phyloP scores from a whole-genome alignment of 2,888 invertebrate genomes.

The Xestia sexstrigata region DNA sequence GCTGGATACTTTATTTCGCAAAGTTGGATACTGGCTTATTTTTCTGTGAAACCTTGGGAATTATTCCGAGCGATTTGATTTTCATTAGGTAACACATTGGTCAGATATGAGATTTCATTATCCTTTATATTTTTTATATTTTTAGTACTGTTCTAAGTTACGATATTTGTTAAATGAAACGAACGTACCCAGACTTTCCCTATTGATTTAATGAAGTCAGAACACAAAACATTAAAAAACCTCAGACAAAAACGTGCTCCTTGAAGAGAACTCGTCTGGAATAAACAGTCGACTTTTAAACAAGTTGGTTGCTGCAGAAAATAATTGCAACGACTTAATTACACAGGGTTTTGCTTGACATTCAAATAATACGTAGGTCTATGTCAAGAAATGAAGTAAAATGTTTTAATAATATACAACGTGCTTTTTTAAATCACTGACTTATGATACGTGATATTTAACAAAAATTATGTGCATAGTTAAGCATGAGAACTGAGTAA shows the following conservation, averaged over 20 bases:
- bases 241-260: slow-evolving; percentile 26
- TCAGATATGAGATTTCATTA: background rate
- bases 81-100: slow-evolving; percentile 5
- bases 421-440: slow-evolving; percentile 20
- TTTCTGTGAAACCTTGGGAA: background rate
- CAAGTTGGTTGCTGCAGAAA: slow-evolving; percentile 40
- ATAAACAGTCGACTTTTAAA: slow-evolving; percentile 44
- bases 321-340: slow-evolving; percentile 52
- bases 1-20: no score
- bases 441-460: slow-evolving; percentile 21
- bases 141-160: background rate
- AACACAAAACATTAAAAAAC: slow-evolving; percentile 31
- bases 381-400: slow-evolving; percentile 13
- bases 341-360: slow-evolving; percentile 38
- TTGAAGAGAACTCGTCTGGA: slow-evolving; percentile 47
- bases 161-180: background rate
- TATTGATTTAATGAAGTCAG: slow-evolving; percentile 20
- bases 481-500: background rate
- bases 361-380: slow-evolving; percentile 42
- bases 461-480: background rate
- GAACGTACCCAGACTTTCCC: background rate
- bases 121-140: no score
- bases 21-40: slow-evolving; percentile 3
- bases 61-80: slow-evolving; percentile 7
- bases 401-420: background rate